Evolutionary conservation across 2,113 vertebrate genomes (phyloP).

Genomic region (Amphilophus citrinellus): DNA sequence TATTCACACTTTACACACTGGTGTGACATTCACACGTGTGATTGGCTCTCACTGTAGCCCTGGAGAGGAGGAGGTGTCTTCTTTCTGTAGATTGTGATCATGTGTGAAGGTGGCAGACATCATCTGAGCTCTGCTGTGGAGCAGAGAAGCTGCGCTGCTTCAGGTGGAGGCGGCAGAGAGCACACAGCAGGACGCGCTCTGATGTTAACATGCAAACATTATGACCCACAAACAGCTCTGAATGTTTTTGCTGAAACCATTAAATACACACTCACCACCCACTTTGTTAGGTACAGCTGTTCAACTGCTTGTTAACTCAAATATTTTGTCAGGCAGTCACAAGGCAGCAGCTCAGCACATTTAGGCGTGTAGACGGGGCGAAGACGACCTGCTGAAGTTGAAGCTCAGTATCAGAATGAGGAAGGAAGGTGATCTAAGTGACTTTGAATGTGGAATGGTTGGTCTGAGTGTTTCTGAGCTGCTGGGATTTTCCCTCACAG

Average conservation of each 20-base stretch:
- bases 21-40: conserved; percentile 17
- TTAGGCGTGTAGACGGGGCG: neutral
- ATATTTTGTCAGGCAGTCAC: neutral
- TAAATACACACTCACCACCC: neutral
- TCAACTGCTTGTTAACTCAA: neutral
- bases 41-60: neutral
- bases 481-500: neutral
- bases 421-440: neutral
- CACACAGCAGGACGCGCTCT: too few species aligned
- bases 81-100: neutral
- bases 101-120: neutral
- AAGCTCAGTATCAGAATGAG: neutral
- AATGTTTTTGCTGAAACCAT: neutral
- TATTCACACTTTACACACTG: conserved; percentile 1
- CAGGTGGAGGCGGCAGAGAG: neutral
- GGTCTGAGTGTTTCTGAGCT: neutral
- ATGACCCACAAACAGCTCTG: neutral
- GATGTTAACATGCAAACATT: neutral
- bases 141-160: neutral
- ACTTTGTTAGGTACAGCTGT: neutral
- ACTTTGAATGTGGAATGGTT: neutral
- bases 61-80: neutral
- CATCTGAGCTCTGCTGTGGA: neutral
- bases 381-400: neutral
- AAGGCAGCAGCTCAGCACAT: neutral